These are phyloP conservation scores for Rhopalosiphum nymphaeae DNA, from an alignment of 2,888 invertebrate species.

Conservation along the genomic window DNA sequence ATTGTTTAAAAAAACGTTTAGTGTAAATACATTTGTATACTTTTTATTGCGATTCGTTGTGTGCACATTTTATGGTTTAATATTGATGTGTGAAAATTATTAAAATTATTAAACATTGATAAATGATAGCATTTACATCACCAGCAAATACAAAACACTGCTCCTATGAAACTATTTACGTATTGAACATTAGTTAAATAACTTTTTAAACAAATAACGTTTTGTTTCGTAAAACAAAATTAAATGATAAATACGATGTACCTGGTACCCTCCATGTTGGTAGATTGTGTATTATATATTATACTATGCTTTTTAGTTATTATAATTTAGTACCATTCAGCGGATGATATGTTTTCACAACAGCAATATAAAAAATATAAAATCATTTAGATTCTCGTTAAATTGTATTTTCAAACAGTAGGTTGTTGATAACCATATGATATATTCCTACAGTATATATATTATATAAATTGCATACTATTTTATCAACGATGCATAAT, in stretches of 20 bases:
- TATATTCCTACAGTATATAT: neutral
- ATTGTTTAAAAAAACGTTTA: neutral
- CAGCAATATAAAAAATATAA: neutral
- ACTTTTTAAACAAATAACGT: neutral
- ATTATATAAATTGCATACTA: neutral
- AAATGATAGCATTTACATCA: neutral
- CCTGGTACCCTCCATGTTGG: neutral
- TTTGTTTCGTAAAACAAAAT: neutral
- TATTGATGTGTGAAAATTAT: neutral
- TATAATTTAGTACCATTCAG: neutral
- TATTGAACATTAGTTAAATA: neutral
- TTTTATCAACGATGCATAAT: neutral
- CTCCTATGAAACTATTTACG: neutral
- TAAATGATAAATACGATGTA: neutral
- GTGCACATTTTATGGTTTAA: neutral
- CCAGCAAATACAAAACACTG: neutral
- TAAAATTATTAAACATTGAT: neutral
- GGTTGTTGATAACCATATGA: neutral
- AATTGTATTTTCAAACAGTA: slow-evolving; percentile 15
- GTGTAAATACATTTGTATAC: neutral
- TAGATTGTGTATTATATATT: neutral
- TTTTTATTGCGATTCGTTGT: neutral
- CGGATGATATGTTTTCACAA: neutral
- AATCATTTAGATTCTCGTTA: neutral
- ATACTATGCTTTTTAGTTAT: no score